These are phyloP conservation scores for Leptopilina myrica DNA, from an alignment of 2,888 invertebrate species.

Conservation along the genomic window DNA sequence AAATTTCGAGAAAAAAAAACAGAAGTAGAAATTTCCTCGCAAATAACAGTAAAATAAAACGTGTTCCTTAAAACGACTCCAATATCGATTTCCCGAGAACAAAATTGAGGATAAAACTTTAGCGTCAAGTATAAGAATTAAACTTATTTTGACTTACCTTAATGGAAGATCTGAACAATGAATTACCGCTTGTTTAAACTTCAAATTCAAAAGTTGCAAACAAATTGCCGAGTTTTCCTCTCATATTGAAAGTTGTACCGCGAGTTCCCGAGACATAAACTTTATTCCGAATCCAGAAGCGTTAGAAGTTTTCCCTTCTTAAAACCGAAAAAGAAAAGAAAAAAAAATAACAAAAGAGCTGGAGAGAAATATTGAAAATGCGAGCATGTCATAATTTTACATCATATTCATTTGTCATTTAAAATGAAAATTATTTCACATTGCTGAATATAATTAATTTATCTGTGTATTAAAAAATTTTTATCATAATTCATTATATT, in stretches of 20 bases:
- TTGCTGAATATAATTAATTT: background rate
- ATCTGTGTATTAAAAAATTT: too few species aligned
- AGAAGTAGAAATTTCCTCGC: background rate
- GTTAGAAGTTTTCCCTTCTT: background rate
- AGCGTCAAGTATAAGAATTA: background rate
- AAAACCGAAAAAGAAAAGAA: slow-evolving; percentile 24
- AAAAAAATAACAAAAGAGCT: slow-evolving; percentile 26
- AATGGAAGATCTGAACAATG: slow-evolving; percentile 16
- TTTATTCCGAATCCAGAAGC: background rate
- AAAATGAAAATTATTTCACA: background rate
- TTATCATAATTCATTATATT: background rate
- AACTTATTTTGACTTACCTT: slow-evolving; percentile 26
- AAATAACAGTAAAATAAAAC: background rate
- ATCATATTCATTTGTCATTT: background rate
- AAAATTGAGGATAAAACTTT: slow-evolving; percentile 21
- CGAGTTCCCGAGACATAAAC: slow-evolving; percentile 1
- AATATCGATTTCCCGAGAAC: background rate
- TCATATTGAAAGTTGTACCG: slow-evolving; percentile 9
- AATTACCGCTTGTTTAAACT: slow-evolving; percentile 17
- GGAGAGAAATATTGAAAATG: background rate
- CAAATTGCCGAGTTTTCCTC: slow-evolving; percentile 30
- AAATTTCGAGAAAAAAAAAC: background rate
- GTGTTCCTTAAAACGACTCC: background rate
- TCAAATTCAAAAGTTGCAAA: slow-evolving; percentile 20
- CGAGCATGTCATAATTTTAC: background rate